Evolutionary conservation across 2,888 invertebrate genomes (phyloP), one percentile per base, ranked within the genome.

Genomic region (Ischnus inquisitorius): DNA sequence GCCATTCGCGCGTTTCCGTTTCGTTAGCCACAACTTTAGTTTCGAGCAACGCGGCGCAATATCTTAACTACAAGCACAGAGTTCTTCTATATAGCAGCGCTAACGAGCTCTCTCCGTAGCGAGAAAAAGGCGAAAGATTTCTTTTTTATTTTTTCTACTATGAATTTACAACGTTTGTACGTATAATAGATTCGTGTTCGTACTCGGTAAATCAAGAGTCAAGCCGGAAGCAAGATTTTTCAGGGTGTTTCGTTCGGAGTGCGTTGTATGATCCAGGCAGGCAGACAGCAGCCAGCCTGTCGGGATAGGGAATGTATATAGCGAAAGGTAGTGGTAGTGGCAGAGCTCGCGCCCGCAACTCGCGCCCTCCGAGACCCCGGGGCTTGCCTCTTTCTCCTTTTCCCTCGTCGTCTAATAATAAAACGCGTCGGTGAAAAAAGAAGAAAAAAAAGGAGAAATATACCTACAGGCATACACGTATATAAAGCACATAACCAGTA

Each of bases 161-260:
- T 39, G 64, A 82, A 82, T 82, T 79, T 71, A 79, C 75, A 74
- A 64, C 79, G 46, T 74, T 82, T 69, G 75, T 65, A 76, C 57
- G 75, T 83, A 65, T 79, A 60, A 80, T 76, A 71, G 68, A 82
- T 79, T 75, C 48, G 69, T 77, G 71, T 69, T 78, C 28, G 67
- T 67, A 22, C 74, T 62, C 71, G 69, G 74, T 81, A 67, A 84
- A 82, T 76, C 57, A 74, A 65, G 54, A 78, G 77, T 69, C 77
- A 60, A 78, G 62, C 62, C 60, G 74, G 72, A 76, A 83, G 74
- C 78, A 67, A 71, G 72, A 80, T 79, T 80, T 77, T 79, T 85
- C 65, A 60, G 79, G 76, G 71, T 76, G 82, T 75, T 78, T 78
- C 77, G 79, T 57, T 72, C 68, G 68, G 60, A 57, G 68, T 64